A percentile compares a stretch with the other conserved stretches of the same genome.
These are phyloP conservation scores for Chironomus striatipennis DNA, from an alignment of 1,140 invertebrate species.

Conservation along the genomic window DNA sequence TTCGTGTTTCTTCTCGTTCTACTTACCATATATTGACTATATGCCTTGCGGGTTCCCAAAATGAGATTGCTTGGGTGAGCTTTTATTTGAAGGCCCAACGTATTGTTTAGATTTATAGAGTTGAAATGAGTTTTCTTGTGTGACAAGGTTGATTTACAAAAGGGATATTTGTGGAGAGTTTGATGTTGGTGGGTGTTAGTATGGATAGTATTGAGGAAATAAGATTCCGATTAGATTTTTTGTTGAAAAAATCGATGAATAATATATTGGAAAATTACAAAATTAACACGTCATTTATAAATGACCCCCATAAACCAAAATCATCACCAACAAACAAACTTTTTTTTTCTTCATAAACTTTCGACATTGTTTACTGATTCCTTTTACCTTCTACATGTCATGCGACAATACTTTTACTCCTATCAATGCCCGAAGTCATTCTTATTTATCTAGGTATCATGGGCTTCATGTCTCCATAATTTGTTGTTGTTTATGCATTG, in stretches of 20 bases:
- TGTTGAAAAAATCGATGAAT: no score
- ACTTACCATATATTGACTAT: background rate
- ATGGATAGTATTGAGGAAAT: no score
- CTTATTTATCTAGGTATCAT: slow-evolving; percentile 13
- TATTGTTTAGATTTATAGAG: slow-evolving; percentile 14
- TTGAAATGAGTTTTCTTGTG: background rate
- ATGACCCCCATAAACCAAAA: background rate
- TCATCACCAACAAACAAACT: background rate
- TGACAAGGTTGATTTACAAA: no score
- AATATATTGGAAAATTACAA: no score
- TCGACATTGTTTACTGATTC: background rate
- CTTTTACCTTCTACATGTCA: background rate
- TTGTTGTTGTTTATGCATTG: background rate
- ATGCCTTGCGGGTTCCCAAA: background rate
- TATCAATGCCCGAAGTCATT: slow-evolving; percentile 6
- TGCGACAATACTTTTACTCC: slow-evolving; percentile 1
- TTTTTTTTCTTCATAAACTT: background rate
- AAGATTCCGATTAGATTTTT: no score
- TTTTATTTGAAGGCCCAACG: background rate
- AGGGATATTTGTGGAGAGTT: no score
- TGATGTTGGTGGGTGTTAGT: no score
- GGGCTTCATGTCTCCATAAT: background rate
- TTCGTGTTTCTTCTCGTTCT: slow-evolving; percentile 26
- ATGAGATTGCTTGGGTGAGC: slow-evolving; percentile 12
- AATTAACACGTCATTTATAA: no score